Percentiles rank a stretch among this genome's conserved stretches.
phyloP scores from a whole-genome alignment of 2,113 vertebrate genomes.

The Cromileptes altivelis region DNA sequence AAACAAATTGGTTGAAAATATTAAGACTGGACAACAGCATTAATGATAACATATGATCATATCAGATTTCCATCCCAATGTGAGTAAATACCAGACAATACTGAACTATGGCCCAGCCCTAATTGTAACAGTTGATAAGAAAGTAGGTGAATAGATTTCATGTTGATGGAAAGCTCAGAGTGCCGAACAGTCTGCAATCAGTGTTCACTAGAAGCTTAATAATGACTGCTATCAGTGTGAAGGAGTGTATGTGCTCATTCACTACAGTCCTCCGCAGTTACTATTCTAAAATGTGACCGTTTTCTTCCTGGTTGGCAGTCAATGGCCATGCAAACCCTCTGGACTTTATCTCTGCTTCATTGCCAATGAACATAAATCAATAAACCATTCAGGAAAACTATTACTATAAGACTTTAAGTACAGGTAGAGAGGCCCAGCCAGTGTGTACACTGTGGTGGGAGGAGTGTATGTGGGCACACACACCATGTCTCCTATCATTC shows the following conservation, averaged over 20 bases:
- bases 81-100: conserved; percentile 8
- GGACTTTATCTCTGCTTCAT: not conserved
- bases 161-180: conserved; percentile 5
- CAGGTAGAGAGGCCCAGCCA: not conserved
- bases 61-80: not conserved
- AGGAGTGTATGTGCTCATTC: not conserved
- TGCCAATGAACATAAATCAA: conserved; percentile 15
- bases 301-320: not conserved
- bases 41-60: too few species aligned
- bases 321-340: conserved; percentile 7
- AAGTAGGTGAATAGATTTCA: conserved; percentile 12
- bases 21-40: too few species aligned
- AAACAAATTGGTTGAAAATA: too few species aligned
- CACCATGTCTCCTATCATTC: not conserved
- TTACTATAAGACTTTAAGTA: not conserved
- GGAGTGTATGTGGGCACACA: not conserved
- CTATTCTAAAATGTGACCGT: not conserved
- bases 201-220: not conserved
- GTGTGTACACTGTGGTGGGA: not conserved
- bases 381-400: not conserved
- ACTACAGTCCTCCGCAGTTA: not conserved
- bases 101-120: not conserved
- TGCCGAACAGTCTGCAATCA: conserved; percentile 4
- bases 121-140: conserved; percentile 10
- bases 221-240: conserved; percentile 1